phyloP scores from a whole-genome alignment of 1,140 invertebrate genomes.

The Metaphire vulgaris region DNA sequence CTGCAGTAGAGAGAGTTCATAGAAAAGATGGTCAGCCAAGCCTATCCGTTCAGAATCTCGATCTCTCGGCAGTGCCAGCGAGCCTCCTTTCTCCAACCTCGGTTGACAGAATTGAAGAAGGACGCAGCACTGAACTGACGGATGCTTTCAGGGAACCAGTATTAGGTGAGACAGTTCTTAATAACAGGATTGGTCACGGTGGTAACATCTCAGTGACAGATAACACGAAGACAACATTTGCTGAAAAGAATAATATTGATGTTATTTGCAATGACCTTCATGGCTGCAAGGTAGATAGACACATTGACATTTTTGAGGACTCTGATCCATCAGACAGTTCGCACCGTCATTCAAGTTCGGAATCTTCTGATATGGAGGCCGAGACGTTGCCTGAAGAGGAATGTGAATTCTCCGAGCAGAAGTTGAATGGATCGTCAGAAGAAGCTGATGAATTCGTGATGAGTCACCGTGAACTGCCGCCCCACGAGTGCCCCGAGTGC shows the following conservation, averaged over 20 bases:
- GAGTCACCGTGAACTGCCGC: conserved; percentile 41
- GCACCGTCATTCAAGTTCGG: not conserved
- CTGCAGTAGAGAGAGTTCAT: conserved; percentile 46
- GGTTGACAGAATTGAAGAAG: not conserved
- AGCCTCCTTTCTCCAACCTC: not conserved
- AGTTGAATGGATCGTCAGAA: conserved; percentile 40
- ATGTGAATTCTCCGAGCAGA: conserved; percentile 35
- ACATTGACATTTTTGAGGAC: conserved; percentile 37
- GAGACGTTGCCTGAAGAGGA: conserved; percentile 25
- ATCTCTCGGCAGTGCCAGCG: no score
- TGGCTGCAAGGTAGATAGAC: conserved; percentile 33
- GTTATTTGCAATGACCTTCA: conserved; percentile 49
- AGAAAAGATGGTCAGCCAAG: conserved; percentile 34
- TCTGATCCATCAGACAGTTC: not conserved
- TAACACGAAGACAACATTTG: not conserved
- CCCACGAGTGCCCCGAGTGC: conserved; percentile 44
- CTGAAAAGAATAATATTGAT: conserved; percentile 39
- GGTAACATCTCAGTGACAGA: not conserved
- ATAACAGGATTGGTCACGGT: not conserved
- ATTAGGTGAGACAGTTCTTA: conserved; percentile 3
- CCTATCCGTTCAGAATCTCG: not conserved
- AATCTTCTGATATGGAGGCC: conserved; percentile 23
- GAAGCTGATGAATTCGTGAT: conserved; percentile 45
- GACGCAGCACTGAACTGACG: not conserved
- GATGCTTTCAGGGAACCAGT: no score